phyloP scores from a whole-genome alignment of 2,797 vertebrate species.

The Balearica regulorum region DNA sequence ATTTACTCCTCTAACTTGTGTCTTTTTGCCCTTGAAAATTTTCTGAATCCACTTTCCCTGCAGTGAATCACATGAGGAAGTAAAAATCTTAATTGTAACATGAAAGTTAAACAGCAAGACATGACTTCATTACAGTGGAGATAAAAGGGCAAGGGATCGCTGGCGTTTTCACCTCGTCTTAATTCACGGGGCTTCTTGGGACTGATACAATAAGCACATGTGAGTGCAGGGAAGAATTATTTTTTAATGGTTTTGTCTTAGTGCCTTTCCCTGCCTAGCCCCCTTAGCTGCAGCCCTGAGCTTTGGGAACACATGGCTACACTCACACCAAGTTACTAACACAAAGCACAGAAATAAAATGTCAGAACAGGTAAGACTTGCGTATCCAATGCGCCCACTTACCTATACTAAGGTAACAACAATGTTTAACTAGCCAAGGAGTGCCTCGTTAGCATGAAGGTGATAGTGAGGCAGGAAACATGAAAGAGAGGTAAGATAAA shows the following conservation, averaged over 20 bases:
- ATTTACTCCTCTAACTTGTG: neutral
- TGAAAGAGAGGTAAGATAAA: constrained; percentile 44
- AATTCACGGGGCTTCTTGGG: constrained; percentile 27
- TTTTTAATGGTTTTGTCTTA: constrained; percentile 21
- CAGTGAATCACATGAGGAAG: constrained; percentile 64
- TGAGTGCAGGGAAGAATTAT: neutral
- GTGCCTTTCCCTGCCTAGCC: neutral
- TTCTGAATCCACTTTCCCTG: constrained; percentile 43
- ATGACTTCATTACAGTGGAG: constrained; percentile 57
- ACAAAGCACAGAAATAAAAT: neutral
- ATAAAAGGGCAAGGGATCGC: constrained; percentile 55
- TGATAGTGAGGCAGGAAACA: constrained; percentile 2
- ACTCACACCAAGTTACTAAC: neutral
- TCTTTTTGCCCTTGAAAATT: constrained; percentile 27
- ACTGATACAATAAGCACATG: constrained; percentile 20
- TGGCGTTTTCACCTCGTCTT: constrained; percentile 49
- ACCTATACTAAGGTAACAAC: neutral
- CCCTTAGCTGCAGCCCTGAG: neutral
- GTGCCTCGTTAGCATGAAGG: neutral
- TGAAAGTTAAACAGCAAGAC: constrained; percentile 64
- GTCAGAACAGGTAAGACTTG: neutral
- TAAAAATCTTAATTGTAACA: constrained; percentile 62
- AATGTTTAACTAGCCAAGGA: neutral
- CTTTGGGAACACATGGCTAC: neutral
- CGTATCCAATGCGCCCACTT: neutral